These are phyloP conservation scores for Potorous gilbertii DNA, from an alignment of 2,797 vertebrate species.

Conservation along the genomic window DNA sequence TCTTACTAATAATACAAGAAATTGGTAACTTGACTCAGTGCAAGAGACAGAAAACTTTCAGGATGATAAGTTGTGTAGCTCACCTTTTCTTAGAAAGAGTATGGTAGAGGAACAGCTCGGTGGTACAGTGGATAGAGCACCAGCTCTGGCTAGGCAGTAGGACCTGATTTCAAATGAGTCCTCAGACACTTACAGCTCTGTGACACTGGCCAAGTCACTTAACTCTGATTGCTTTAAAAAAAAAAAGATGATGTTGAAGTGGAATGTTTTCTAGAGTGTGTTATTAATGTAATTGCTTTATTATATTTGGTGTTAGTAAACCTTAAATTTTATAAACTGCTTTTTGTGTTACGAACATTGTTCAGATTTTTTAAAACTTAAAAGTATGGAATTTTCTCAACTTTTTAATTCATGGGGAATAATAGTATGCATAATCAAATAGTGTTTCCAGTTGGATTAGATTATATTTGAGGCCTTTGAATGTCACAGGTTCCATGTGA, in stretches of 20 bases:
- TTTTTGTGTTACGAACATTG: conserved; percentile 10
- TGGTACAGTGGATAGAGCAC: no score
- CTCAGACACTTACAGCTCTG: no score
- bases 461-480: not conserved
- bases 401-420: not conserved
- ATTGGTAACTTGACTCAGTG: not conserved
- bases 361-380: conserved; percentile 5
- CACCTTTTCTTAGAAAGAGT: not conserved
- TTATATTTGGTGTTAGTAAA: conserved; percentile 24
- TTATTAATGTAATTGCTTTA: not conserved
- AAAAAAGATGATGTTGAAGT: conserved; percentile 16
- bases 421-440: not conserved
- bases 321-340: conserved; percentile 35
- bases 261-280: conserved; percentile 9
- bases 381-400: conserved; percentile 5
- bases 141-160: no score
- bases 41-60: conserved; percentile 8
- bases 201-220: no score
- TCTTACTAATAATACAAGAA: conserved; percentile 29
- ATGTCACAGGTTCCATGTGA: not conserved
- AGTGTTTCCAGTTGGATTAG: not conserved
- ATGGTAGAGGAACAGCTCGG: not conserved
- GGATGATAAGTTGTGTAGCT: not conserved
- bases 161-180: no score
- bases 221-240: no score